phyloP scores from a whole-genome alignment of 2,113 vertebrate species.

The Dipodomys merriami region DNA sequence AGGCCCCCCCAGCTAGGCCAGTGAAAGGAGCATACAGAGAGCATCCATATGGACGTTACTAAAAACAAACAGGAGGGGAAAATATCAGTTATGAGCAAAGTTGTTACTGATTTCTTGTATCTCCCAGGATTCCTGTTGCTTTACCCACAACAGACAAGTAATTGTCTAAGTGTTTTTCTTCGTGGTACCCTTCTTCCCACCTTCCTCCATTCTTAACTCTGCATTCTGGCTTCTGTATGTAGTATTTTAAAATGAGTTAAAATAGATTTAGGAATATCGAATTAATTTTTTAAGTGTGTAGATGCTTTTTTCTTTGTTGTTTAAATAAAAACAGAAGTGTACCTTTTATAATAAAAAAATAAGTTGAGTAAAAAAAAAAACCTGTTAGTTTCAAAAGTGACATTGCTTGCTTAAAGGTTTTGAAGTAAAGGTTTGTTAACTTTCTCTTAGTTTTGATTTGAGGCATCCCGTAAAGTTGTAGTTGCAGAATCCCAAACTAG shows the following conservation, averaged over 20 bases:
- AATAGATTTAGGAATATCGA: slow-evolving; percentile 86
- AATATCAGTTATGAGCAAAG: slow-evolving; percentile 87
- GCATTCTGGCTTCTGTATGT: slow-evolving; percentile 90
- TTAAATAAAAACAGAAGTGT: slow-evolving; percentile 88
- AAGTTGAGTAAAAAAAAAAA: slow-evolving; percentile 86
- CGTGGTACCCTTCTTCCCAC: slow-evolving; percentile 88
- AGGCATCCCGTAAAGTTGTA: slow-evolving; percentile 91
- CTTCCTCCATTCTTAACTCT: slow-evolving; percentile 87
- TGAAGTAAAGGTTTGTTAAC: slow-evolving; percentile 90
- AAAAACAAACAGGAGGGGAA: slow-evolving; percentile 85
- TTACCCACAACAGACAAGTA: slow-evolving; percentile 96
- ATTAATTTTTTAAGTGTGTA: slow-evolving; percentile 87
- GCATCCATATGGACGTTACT: slow-evolving; percentile 97
- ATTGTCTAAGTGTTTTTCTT: slow-evolving; percentile 93
- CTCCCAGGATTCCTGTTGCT: slow-evolving; percentile 94
- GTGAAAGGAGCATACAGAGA: slow-evolving; percentile 94
- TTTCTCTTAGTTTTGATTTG: slow-evolving; percentile 85
- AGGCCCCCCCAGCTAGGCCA: slow-evolving; percentile 90
- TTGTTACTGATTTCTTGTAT: slow-evolving; percentile 94
- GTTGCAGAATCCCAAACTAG: slow-evolving; percentile 99
- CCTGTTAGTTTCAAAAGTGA: slow-evolving; percentile 89
- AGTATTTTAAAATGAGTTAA: slow-evolving; percentile 87
- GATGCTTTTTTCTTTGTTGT: slow-evolving; percentile 87
- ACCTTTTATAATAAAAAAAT: slow-evolving; percentile 88
- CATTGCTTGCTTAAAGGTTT: slow-evolving; percentile 87